A percentile compares a stretch with the other conserved stretches of the same genome.
phyloP scores from a whole-genome alignment of 2,888 invertebrate species.

The Anaspis maculata region DNA sequence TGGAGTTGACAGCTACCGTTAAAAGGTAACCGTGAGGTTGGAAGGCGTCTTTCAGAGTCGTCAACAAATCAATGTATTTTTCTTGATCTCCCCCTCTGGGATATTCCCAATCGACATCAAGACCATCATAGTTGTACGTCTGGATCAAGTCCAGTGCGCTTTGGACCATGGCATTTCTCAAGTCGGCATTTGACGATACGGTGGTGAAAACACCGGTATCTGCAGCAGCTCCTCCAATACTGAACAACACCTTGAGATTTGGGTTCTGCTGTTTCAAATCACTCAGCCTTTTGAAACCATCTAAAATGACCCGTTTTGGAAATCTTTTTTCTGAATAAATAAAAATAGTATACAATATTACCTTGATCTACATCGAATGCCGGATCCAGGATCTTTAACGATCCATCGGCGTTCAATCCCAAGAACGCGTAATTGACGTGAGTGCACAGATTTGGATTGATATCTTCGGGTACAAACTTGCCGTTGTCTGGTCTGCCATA shows the following conservation, averaged over 20 bases:
- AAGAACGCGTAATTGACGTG: no score
- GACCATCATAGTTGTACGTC: slow-evolving; percentile 16
- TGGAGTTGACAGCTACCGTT: slow-evolving; percentile 51
- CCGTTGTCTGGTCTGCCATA: no score
- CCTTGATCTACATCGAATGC: background rate
- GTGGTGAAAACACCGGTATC: slow-evolving; percentile 4
- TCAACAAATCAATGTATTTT: slow-evolving; percentile 33
- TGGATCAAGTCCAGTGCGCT: slow-evolving; percentile 7
- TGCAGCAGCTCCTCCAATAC: slow-evolving; percentile 10
- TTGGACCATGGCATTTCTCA: slow-evolving; percentile 3
- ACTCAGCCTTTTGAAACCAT: slow-evolving; percentile 6
- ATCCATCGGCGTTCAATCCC: no score
- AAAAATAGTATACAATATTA: no score
- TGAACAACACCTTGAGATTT: slow-evolving; percentile 8
- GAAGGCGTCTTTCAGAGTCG: slow-evolving; percentile 47
- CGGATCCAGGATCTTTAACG: no score
- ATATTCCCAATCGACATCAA: slow-evolving; percentile 21
- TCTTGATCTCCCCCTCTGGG: slow-evolving; percentile 14
- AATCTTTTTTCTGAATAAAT: background rate
- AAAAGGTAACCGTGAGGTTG: slow-evolving; percentile 44
- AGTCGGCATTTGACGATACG: slow-evolving; percentile 1
- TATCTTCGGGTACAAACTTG: no score
- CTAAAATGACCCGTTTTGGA: no score
- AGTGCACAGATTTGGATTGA: no score
- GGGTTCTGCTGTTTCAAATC: slow-evolving; percentile 15